Conservation (phyloP, 35 echinoderm and acorn worm species). For the Acanthaster planci region DNA sequence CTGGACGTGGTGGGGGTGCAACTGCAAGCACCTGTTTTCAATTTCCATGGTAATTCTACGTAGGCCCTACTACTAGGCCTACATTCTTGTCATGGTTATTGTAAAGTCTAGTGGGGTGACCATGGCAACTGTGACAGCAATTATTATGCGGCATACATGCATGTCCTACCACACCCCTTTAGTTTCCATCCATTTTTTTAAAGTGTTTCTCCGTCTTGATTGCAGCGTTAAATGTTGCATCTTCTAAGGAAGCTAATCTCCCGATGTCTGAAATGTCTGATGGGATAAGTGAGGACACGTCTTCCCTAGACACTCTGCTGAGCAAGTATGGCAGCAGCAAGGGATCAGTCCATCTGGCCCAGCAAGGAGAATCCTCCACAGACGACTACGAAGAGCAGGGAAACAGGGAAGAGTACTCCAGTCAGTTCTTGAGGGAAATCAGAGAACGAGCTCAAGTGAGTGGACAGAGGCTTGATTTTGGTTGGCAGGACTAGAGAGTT, state of each 20-base stretch:
- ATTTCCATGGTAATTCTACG: no score
- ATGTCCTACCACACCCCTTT: background rate
- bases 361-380: background rate
- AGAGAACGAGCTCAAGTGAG: slow-evolving; percentile 7
- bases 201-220: background rate
- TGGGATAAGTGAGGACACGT: background rate
- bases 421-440: slow-evolving; percentile 10
- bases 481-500: no score
- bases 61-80: no score
- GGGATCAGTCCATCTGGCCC: background rate
- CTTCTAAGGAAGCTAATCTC: background rate
- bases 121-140: background rate
- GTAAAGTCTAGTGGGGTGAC: no score
- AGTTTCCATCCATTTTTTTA: background rate
- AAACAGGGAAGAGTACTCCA: background rate
- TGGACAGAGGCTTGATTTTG: background rate
- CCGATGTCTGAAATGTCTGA: background rate
- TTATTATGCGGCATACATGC: background rate
- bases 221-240: background rate
- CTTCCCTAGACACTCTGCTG: background rate
- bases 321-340: background rate
- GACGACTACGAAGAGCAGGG: background rate
- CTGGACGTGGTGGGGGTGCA: no score
- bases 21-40: no score
- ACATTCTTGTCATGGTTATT: no score